These are phyloP conservation scores for Leptothorax acervorum DNA, from an alignment of 2,888 invertebrate species.

Conservation along the genomic window DNA sequence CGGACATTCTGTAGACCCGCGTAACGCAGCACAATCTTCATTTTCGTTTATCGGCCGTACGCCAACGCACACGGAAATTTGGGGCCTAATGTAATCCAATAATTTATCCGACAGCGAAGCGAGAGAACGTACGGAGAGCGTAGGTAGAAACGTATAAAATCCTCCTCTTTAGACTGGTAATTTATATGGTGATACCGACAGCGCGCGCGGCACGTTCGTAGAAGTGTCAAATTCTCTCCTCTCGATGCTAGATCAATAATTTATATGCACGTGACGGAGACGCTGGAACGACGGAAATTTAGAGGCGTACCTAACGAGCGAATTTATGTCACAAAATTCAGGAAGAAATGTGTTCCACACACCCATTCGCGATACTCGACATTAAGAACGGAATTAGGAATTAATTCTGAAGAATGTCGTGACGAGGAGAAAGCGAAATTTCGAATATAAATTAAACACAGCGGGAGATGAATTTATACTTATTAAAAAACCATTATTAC, in stretches of 20 bases:
- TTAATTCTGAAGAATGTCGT: not conserved
- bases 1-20: not conserved
- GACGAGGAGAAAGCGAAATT: not conserved
- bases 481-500: not conserved
- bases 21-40: slow-evolving; percentile 39
- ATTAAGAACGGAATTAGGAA: not conserved
- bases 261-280: not conserved
- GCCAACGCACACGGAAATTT: slow-evolving; percentile 25
- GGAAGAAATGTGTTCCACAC: not conserved
- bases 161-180: slow-evolving; percentile 18
- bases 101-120: slow-evolving; percentile 54
- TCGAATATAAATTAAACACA: not conserved
- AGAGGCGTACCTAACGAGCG: not conserved
- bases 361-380: not conserved
- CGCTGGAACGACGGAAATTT: not conserved
- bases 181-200: slow-evolving; percentile 20
- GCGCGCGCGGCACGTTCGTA: not conserved
- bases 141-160: slow-evolving; percentile 33
- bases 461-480: not conserved
- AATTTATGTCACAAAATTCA: slow-evolving; percentile 4
- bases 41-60: slow-evolving; percentile 30
- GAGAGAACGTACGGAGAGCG: slow-evolving; percentile 37
- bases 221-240: slow-evolving; percentile 15
- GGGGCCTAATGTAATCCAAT: slow-evolving; percentile 43
- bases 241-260: slow-evolving; percentile 30